A percentile compares a stretch with the other conserved stretches of the same genome.
phyloP scores from a whole-genome alignment of 2,113 vertebrate genomes.

The Theristicus caerulescens region DNA sequence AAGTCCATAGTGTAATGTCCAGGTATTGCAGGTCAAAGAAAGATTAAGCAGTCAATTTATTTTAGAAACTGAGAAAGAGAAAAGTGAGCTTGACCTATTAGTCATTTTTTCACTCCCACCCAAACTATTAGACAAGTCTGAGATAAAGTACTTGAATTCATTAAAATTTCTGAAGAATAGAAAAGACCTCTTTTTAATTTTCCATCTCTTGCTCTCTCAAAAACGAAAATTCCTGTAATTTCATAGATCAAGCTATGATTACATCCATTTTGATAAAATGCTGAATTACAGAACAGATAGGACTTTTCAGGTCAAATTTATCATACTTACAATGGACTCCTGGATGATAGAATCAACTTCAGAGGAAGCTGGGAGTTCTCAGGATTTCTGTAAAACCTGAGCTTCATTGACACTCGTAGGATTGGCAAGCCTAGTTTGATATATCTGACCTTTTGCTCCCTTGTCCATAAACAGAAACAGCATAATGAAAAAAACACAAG shows the following conservation, averaged over 20 bases:
- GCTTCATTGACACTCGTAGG: neutral
- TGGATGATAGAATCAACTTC: neutral
- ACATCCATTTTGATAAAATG: neutral
- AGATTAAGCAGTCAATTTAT: conserved; percentile 4
- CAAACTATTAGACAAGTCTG: neutral
- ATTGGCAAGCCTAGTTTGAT: neutral
- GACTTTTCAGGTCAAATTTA: neutral
- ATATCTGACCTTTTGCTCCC: neutral
- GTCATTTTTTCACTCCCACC: neutral
- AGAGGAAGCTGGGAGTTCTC: neutral
- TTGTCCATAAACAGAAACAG: neutral
- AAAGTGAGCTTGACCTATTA: conserved; percentile 3
- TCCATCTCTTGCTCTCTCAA: neutral
- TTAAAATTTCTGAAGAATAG: neutral
- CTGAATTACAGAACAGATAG: neutral
- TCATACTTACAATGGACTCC: neutral
- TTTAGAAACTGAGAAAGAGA: conserved; percentile 5
- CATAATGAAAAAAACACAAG: neutral
- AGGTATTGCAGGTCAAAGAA: neutral
- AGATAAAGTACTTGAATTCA: neutral
- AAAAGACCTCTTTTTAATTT: neutral
- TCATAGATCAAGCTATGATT: neutral
- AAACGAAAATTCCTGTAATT: neutral
- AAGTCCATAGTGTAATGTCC: neutral
- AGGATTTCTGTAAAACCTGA: neutral